Conservation (phyloP, 2,888 invertebrate species). For the Molorchus minor region DNA sequence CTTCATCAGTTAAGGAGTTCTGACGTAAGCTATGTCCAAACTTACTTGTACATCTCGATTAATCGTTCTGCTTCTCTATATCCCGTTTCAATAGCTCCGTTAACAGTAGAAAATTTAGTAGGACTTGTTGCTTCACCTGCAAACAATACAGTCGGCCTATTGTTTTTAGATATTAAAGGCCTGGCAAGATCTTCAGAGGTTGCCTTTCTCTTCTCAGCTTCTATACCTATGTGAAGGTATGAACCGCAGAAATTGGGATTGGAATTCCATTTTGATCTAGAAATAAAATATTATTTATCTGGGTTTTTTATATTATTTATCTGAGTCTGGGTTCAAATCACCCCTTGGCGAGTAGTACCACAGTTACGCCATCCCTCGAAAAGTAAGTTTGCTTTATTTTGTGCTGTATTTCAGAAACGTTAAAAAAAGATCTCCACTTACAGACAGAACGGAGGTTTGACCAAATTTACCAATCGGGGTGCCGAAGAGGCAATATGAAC, state of each 20-base stretch:
- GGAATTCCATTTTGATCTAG: slow-evolving; percentile 75
- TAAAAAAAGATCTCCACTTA: no score
- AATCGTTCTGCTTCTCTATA: slow-evolving; percentile 65
- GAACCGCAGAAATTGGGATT: slow-evolving; percentile 77
- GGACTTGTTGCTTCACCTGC: slow-evolving; percentile 70
- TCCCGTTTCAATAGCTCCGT: slow-evolving; percentile 67
- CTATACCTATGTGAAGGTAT: slow-evolving; percentile 71
- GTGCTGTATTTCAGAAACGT: no score
- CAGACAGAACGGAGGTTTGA: no score
- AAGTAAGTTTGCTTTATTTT: no score
- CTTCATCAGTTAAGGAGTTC: no score
- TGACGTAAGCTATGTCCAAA: slow-evolving; percentile 19
- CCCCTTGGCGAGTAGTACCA: no score
- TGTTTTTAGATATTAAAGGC: slow-evolving; percentile 64
- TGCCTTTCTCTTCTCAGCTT: slow-evolving; percentile 65
- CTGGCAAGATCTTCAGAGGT: slow-evolving; percentile 66
- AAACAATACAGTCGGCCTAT: slow-evolving; percentile 66
- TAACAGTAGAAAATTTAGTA: slow-evolving; percentile 65
- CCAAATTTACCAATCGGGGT: no score
- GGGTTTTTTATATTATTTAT: no score
- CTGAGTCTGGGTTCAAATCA: no score
- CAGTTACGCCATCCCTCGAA: no score
- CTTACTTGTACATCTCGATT: slow-evolving; percentile 54
- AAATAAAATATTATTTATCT: no score
- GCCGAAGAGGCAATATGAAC: no score